A percentile compares a stretch with the other conserved stretches of the same genome.
Evolutionary conservation across 2,888 invertebrate species (phyloP).

Genomic region (Hypolimnas misippus): DNA sequence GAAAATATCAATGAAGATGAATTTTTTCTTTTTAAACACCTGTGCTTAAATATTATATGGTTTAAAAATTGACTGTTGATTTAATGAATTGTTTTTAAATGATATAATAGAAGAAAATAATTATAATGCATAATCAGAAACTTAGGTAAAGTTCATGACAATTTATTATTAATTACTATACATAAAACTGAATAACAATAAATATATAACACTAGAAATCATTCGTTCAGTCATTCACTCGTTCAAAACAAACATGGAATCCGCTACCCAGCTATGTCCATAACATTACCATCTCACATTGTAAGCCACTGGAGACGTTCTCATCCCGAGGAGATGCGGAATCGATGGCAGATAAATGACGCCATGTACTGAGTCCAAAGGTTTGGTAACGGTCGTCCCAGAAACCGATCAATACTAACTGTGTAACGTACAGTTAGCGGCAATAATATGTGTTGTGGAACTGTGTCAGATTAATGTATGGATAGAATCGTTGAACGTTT

Average conservation of each 20-base stretch:
- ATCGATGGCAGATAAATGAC: constrained; percentile 33
- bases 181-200: background rate
- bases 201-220: background rate
- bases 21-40: too few relatives aligned
- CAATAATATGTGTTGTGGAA: constrained; percentile 40
- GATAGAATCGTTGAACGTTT: constrained; percentile 7
- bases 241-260: background rate
- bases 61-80: too few relatives aligned
- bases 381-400: constrained; percentile 55
- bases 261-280: background rate
- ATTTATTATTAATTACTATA: too few relatives aligned
- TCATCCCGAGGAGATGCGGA: constrained; percentile 30
- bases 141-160: background rate
- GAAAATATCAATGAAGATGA: too few relatives aligned
- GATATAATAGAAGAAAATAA: too few relatives aligned
- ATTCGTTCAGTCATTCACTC: background rate
- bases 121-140: too few relatives aligned
- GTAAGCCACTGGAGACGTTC: constrained; percentile 16
- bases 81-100: too few relatives aligned
- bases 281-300: constrained; percentile 17
- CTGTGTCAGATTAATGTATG: constrained; percentile 6
- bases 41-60: too few relatives aligned
- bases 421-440: constrained; percentile 44
- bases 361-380: constrained; percentile 43
- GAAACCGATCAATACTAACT: constrained; percentile 52